Base-by-base conservation (phyloP, 2,888 invertebrate genomes). In the Plemyria rubiginata region DNA sequence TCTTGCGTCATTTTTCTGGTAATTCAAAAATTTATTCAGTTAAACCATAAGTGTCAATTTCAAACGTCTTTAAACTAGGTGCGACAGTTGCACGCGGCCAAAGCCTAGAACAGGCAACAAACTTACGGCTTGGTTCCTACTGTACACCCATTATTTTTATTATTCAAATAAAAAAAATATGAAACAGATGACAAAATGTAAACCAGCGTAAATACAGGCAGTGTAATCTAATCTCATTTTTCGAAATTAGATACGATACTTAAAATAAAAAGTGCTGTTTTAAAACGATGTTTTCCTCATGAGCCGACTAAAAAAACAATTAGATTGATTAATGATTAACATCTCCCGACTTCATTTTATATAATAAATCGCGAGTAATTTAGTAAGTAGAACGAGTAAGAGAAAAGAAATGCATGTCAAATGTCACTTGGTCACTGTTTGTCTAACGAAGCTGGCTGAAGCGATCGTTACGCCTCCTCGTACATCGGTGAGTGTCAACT, bases 361-460 rank as follows among this genome's bases (percentile, higher is more conserved):
- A 60, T 54, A 43, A 60, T 48, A 60, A 49, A 60, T 60, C 36
- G 48, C 1, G n/a, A 36, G 54, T 51, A 46, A 60, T 60, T 51
- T 60, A 16, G 12, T 36, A 60, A 62, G 66, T 62, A 60, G 62
- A 66, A 62, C 66, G 57, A 70, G 36, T 13, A 41, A 60, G 55
- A 59, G 59, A 41, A 41, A 29, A 32, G 45, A 60, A 40, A 49
- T 38, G 36, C 53, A 69, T 70, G 74, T 69, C 74, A 75, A 62
- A 72, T 62, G 76, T 72, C 71, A 74, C 45, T 72, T 51, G 73
- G 73, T 67, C 71, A 68, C 28, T 41, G 63, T 54, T 67, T 51
- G 54, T 11, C 41, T 45, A 46, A 57, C 8, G 45, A 29, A 51
- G 49, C 54, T 16, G 60, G 22, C 36, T 60, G 28, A 50, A 28